Conservation (phyloP, 2,797 vertebrate genomes). For the Oryzias sinensis region DNA sequence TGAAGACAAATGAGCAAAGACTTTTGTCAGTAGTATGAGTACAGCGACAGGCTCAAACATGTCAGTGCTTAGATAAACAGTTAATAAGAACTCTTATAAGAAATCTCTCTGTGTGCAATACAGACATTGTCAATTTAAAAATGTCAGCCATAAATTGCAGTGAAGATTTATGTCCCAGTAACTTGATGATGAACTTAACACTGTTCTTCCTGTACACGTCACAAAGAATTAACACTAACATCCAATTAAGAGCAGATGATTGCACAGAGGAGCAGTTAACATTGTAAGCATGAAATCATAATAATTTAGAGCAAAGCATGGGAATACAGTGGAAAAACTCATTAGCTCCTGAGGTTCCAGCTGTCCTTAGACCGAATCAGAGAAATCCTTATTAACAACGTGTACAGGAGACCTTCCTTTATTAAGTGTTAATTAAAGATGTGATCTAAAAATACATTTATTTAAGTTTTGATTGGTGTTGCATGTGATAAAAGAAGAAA, state of each 20-base stretch:
- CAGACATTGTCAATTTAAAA: slow-evolving; percentile 49
- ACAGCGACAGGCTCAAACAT: slow-evolving; percentile 21
- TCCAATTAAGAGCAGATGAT: slow-evolving; percentile 60
- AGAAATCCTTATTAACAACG: slow-evolving; percentile 25
- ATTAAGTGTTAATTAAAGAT: slow-evolving; percentile 11
- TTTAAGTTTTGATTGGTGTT: no score
- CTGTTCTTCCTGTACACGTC: slow-evolving; percentile 49
- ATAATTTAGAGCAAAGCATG: slow-evolving; percentile 36
- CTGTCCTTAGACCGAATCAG: slow-evolving; percentile 32
- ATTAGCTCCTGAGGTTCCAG: slow-evolving; percentile 45
- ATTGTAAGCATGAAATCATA: slow-evolving; percentile 54
- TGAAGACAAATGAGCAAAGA: no score
- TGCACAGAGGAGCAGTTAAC: slow-evolving; percentile 26
- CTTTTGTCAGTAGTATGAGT: background rate
- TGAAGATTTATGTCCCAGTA: slow-evolving; percentile 58
- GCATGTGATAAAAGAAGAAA: no score
- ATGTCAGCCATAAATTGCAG: slow-evolving; percentile 54
- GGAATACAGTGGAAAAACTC: slow-evolving; percentile 31
- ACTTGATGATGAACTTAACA: slow-evolving; percentile 59
- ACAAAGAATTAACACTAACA: slow-evolving; percentile 64
- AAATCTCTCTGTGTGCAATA: slow-evolving; percentile 32
- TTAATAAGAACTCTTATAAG: slow-evolving; percentile 26
- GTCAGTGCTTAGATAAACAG: slow-evolving; percentile 30
- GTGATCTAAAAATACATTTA: background rate
- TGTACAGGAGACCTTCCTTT: slow-evolving; percentile 7